phyloP scores from a whole-genome alignment of 2,888 invertebrate genomes.

The Rhogogaster chlorosoma region DNA sequence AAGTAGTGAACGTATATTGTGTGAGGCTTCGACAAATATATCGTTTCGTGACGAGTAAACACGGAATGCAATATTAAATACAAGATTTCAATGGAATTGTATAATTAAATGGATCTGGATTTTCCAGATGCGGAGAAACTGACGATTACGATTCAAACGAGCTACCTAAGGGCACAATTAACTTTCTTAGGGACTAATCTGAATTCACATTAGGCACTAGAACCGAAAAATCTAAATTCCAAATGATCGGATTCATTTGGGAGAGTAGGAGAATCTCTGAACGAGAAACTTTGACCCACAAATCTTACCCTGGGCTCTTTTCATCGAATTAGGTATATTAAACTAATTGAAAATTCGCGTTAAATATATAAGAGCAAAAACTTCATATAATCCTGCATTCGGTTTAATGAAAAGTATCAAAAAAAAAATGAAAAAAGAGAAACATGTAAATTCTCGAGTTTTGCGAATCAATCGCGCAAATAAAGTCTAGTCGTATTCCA shows the following conservation, averaged over 20 bases:
- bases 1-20: too few relatives aligned
- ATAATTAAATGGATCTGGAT: background rate
- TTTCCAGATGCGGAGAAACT: background rate
- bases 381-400: background rate
- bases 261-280: background rate
- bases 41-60: background rate
- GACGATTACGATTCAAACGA: background rate
- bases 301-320: background rate
- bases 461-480: background rate
- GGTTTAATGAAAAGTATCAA: background rate
- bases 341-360: background rate
- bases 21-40: too few relatives aligned
- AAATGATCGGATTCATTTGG: background rate
- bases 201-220: constrained; percentile 6
- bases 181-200: background rate
- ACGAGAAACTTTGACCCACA: background rate
- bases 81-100: background rate
- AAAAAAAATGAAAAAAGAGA: background rate
- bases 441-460: background rate
- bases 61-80: background rate
- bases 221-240: constrained; percentile 4
- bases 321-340: background rate
- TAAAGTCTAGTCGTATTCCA: background rate
- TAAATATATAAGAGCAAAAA: background rate
- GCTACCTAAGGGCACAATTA: background rate